These are phyloP conservation scores for Drosophila colorata DNA, from an alignment of 2,888 invertebrate genomes.

Conservation along the genomic window DNA sequence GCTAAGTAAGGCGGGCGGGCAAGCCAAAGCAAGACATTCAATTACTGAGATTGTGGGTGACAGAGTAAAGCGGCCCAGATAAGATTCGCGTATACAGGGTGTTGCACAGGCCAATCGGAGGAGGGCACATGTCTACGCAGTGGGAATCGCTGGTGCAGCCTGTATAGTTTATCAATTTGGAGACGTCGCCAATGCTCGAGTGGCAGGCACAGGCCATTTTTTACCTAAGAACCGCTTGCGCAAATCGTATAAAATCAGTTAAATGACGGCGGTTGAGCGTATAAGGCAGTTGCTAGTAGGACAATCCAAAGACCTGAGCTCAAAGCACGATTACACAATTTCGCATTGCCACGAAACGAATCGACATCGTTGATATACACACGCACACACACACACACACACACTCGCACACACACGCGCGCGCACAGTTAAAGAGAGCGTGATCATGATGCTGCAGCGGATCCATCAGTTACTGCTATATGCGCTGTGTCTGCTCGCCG, in stretches of 20 bases:
- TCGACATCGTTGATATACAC: neutral
- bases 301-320: neutral
- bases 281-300: conserved; percentile 37
- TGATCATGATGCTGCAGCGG: conserved; percentile 46
- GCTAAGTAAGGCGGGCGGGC: conserved; percentile 1
- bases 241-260: conserved; percentile 76
- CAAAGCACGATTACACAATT: conserved; percentile 46
- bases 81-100: conserved; percentile 69
- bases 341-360: conserved; percentile 22
- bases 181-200: conserved; percentile 20
- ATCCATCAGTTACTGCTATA: conserved; percentile 56
- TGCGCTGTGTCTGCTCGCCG: conserved; percentile 54
- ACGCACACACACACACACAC: neutral
- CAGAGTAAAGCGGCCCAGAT: conserved; percentile 54
- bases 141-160: conserved; percentile 32
- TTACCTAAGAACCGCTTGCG: conserved; percentile 57
- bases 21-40: conserved; percentile 52
- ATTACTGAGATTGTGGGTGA: conserved; percentile 68
- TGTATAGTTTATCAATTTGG: conserved; percentile 60
- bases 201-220: conserved; percentile 35
- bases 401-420: neutral
- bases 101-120: neutral
- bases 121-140: neutral
- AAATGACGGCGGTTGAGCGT: conserved; percentile 72
- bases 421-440: too few relatives aligned